Conservation (phyloP, 2,888 invertebrate genomes). For the Galerucella calmariensis region DNA sequence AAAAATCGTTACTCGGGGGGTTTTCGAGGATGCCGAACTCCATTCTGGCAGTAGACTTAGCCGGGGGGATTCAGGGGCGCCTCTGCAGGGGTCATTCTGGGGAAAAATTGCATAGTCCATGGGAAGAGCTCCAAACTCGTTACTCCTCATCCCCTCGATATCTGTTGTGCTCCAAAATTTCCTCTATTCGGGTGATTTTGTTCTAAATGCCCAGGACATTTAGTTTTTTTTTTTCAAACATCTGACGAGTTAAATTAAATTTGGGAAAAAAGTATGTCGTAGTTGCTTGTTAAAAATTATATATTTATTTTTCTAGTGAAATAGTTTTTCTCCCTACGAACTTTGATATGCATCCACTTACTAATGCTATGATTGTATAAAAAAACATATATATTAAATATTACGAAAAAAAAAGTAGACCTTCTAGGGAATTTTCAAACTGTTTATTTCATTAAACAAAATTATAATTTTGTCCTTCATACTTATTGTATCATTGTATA, state of each 20-base stretch:
- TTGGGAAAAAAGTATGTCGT: constrained; percentile 46
- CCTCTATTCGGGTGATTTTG: no score
- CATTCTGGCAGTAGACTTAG: no score
- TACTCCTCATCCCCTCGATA: no score
- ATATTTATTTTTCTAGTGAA: constrained; percentile 60
- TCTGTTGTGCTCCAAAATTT: no score
- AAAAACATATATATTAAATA: constrained; percentile 52
- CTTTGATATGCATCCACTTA: constrained; percentile 57
- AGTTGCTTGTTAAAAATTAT: constrained; percentile 56
- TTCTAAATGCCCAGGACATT: no score
- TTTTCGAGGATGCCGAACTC: no score
- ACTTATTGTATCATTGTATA: constrained; percentile 62
- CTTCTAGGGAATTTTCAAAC: constrained; percentile 54
- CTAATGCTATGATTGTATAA: constrained; percentile 61
- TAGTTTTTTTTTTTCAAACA: background rate
- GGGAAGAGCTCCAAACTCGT: no score
- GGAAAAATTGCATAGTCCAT: no score
- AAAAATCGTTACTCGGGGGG: no score
- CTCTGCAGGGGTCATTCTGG: no score
- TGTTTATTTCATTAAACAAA: constrained; percentile 49
- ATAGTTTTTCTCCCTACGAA: constrained; percentile 45
- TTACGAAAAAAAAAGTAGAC: constrained; percentile 51
- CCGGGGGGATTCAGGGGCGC: no score
- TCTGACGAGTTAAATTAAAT: constrained; percentile 9
- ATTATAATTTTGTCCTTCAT: constrained; percentile 48